These are phyloP conservation scores for Eledona agricola DNA, from an alignment of 2,888 invertebrate genomes.

Conservation along the genomic window DNA sequence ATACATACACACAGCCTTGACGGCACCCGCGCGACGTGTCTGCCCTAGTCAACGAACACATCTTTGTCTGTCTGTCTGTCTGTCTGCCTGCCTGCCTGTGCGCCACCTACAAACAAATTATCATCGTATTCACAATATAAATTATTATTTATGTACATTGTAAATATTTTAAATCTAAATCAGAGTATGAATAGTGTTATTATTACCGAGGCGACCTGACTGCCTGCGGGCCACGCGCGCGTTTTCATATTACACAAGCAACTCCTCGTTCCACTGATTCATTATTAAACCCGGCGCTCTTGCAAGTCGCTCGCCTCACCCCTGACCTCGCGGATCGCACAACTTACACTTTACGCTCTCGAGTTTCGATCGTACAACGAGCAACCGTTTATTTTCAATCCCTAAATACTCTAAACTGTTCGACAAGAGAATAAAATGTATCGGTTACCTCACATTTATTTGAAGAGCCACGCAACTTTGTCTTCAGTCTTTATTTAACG, in stretches of 20 bases:
- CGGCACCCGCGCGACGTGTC: slow-evolving; percentile 44
- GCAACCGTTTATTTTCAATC: too few species aligned
- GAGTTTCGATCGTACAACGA: too few species aligned
- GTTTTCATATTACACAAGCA: slow-evolving; percentile 43
- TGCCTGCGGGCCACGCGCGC: slow-evolving; percentile 52
- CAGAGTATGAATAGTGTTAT: slow-evolving; percentile 50
- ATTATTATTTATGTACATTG: slow-evolving; percentile 60
- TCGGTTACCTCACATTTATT: too few species aligned
- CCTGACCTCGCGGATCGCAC: too few species aligned
- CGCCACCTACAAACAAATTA: slow-evolving; percentile 43
- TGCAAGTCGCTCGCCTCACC: too few species aligned
- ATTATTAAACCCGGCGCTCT: slow-evolving; percentile 34
- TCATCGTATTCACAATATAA: slow-evolving; percentile 54
- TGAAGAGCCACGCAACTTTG: too few species aligned
- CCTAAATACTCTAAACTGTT: too few species aligned
- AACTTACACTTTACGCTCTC: too few species aligned
- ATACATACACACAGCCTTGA: slow-evolving; percentile 27
- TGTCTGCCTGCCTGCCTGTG: slow-evolving; percentile 40
- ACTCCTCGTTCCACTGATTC: slow-evolving; percentile 32
- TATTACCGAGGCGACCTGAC: slow-evolving; percentile 49
- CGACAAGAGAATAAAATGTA: too few species aligned
- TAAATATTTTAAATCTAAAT: slow-evolving; percentile 59
- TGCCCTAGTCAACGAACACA: slow-evolving; percentile 56
- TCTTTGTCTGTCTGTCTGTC: slow-evolving; percentile 46
- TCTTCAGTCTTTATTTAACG: too few species aligned